These are phyloP conservation scores for Anomalospiza imberbis DNA, from an alignment of 2,797 vertebrate species.

Conservation along the genomic window DNA sequence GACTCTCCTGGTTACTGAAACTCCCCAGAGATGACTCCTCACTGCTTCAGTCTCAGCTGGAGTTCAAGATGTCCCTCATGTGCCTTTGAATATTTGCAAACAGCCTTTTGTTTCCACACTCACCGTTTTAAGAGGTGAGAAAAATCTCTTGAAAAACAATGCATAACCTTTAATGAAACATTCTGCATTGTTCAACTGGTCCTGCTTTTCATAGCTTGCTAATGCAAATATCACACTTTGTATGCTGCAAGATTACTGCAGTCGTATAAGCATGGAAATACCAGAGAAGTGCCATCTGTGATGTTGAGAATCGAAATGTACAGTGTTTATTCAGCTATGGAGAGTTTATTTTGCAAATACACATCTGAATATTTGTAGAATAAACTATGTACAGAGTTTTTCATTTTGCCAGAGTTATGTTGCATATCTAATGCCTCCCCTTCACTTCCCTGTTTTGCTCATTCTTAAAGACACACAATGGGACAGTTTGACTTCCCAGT, in stretches of 20 bases:
- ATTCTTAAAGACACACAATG: background rate
- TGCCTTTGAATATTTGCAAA: background rate
- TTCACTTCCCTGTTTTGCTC: background rate
- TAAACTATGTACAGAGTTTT: background rate
- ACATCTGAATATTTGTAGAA: background rate
- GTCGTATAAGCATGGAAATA: background rate
- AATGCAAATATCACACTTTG: background rate
- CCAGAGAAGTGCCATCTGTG: background rate
- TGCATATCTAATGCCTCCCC: background rate
- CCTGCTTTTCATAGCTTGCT: background rate
- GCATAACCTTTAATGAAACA: background rate
- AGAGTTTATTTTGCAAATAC: constrained; percentile 31
- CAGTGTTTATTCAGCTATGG: constrained; percentile 30
- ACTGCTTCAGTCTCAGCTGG: background rate
- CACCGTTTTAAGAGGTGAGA: background rate
- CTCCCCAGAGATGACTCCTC: background rate
- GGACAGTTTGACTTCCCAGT: background rate
- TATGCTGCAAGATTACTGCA: background rate
- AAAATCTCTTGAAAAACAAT: background rate
- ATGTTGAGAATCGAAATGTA: background rate
- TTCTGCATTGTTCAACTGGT: background rate
- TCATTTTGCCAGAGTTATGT: background rate
- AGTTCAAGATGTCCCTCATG: background rate
- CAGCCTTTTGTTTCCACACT: background rate
- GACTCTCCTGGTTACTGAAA: background rate